A percentile compares a stretch with the other conserved stretches of the same genome.
These are phyloP conservation scores for Lepidocolaptes lacrymiger DNA, from an alignment of 2,797 vertebrate genomes.

Conservation along the genomic window DNA sequence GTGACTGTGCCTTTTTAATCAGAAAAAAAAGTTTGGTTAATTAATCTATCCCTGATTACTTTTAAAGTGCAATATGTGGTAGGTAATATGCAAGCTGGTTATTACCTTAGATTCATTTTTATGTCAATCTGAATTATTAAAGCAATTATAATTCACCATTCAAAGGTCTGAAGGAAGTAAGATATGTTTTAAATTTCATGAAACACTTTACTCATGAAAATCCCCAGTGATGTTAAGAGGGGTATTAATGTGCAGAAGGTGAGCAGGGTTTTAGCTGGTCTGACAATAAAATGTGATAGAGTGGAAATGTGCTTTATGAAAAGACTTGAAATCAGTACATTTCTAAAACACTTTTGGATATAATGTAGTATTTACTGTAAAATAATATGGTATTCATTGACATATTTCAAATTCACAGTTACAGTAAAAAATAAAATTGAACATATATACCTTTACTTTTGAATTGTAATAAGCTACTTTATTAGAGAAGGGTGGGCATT, in stretches of 20 bases:
- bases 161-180: slow-evolving; percentile 23
- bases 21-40: slow-evolving; percentile 12
- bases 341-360: not conserved
- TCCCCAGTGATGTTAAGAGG: not conserved
- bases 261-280: not conserved
- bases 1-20: rapidly evolving
- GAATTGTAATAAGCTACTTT: not conserved
- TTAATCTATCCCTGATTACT: slow-evolving; percentile 30
- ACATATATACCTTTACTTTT: not conserved
- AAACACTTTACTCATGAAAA: slow-evolving; percentile 29
- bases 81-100: slow-evolving; percentile 36
- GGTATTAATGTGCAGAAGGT: not conserved
- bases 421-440: not conserved
- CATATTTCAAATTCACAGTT: not conserved
- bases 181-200: slow-evolving; percentile 34
- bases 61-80: slow-evolving; percentile 35
- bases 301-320: not conserved
- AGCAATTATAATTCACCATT: slow-evolving; percentile 51
- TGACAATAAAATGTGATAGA: not conserved
- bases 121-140: slow-evolving; percentile 55
- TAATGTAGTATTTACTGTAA: not conserved
- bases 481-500: rapidly evolving
- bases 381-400: not conserved
- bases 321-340: not conserved
- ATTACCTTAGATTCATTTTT: slow-evolving; percentile 49